phyloP scores from a whole-genome alignment of 35 echinoderm and acorn worm genomes.

The Ophiothrix spiculata region DNA sequence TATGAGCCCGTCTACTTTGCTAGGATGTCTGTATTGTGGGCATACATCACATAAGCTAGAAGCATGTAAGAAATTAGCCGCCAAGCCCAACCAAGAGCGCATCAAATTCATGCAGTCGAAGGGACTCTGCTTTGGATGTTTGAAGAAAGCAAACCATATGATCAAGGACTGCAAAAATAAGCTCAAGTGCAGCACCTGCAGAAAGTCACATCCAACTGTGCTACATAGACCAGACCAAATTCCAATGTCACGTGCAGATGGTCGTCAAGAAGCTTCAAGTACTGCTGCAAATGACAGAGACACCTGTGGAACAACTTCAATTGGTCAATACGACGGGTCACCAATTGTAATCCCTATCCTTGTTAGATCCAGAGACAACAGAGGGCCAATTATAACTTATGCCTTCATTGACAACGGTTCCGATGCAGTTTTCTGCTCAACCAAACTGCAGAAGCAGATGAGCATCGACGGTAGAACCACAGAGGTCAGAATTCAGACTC shows the following conservation, averaged over 20 bases:
- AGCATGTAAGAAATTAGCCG: not conserved
- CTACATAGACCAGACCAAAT: not conserved
- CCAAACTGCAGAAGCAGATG: not conserved
- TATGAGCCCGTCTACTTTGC: not conserved
- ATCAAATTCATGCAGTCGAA: not conserved
- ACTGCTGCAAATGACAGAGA: slow-evolving; percentile 1
- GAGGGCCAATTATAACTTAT: not conserved
- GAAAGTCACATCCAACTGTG: slow-evolving; percentile 38
- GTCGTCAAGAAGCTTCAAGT: too few relatives aligned
- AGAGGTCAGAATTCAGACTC: not conserved
- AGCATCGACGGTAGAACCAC: not conserved
- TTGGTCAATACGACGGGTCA: not conserved
- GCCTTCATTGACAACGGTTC: slow-evolving; percentile 17
- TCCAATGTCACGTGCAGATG: too few relatives aligned
- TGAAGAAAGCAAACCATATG: too few relatives aligned
- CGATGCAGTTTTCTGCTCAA: slow-evolving; percentile 19
- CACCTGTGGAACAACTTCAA: not conserved
- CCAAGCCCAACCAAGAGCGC: not conserved
- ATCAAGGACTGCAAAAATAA: too few relatives aligned
- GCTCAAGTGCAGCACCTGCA: too few relatives aligned
- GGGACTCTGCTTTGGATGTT: not conserved
- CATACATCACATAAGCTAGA: not conserved
- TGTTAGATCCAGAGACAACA: not conserved
- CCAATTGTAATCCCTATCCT: not conserved
- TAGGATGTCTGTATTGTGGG: not conserved